These are phyloP conservation scores for Dipus sagitta DNA, from an alignment of 2,797 vertebrate species.

Conservation along the genomic window DNA sequence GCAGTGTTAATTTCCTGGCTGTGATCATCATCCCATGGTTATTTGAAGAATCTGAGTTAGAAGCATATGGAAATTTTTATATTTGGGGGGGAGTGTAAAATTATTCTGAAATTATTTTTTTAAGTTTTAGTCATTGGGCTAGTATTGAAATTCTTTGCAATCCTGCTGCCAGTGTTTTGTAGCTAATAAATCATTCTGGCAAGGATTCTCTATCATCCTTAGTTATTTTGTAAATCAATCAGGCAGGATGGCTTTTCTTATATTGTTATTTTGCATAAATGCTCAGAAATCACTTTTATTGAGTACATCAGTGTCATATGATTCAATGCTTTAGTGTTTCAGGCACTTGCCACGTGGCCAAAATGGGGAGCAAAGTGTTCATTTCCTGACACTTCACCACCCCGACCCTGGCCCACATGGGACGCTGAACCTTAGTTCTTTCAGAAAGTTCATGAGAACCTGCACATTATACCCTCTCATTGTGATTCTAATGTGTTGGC, in stretches of 20 bases:
- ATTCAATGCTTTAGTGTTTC: conserved; percentile 13
- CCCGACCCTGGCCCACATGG: background rate
- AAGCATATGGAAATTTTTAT: background rate
- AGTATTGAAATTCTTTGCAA: conserved; percentile 30
- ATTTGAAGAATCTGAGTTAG: background rate
- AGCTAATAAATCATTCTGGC: conserved; percentile 54
- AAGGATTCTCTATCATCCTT: conserved; percentile 4
- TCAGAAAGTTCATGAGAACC: background rate
- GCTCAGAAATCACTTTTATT: conserved; percentile 62
- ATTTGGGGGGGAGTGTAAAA: background rate
- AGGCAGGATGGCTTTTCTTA: conserved; percentile 39
- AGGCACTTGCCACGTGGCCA: background rate
- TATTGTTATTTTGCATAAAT: conserved; percentile 54
- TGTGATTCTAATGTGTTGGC: background rate
- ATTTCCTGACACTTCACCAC: background rate
- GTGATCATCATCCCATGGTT: background rate
- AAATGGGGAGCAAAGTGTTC: background rate
- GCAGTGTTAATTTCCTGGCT: background rate
- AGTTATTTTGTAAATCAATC: conserved; percentile 33
- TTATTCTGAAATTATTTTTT: conserved; percentile 27
- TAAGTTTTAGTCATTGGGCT: background rate
- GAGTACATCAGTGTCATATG: background rate
- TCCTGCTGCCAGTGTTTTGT: conserved; percentile 20
- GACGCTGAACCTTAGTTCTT: background rate
- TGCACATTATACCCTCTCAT: background rate